phyloP scores from a whole-genome alignment of 2,888 invertebrate species.

The Sphaerophoria taeniata region DNA sequence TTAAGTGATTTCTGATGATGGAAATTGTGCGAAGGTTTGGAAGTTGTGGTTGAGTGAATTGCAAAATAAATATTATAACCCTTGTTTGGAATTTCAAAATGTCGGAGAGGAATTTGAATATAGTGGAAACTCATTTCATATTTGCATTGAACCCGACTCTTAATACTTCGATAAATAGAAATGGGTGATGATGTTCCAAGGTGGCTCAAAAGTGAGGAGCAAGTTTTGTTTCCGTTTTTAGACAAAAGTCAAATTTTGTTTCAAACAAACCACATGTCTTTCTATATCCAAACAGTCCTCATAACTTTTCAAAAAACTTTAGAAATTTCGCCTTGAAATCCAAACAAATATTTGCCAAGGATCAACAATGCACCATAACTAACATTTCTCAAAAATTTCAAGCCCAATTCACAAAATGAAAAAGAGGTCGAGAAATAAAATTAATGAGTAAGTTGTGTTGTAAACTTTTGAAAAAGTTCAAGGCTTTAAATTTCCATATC shows the following conservation, averaged over 20 bases:
- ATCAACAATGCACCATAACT: not conserved
- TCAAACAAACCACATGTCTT: too few relatives aligned
- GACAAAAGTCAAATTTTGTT: too few relatives aligned
- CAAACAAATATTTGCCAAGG: not conserved
- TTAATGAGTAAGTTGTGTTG: conserved; percentile 20
- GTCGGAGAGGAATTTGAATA: too few relatives aligned
- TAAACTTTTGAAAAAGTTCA: conserved; percentile 23
- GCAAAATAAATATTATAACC: not conserved
- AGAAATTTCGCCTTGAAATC: not conserved
- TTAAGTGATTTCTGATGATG: conserved; percentile 11
- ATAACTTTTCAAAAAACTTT: not conserved
- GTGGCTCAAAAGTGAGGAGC: too few relatives aligned
- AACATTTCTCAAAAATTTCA: conserved; percentile 9
- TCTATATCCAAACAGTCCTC: not conserved
- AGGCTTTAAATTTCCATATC: not conserved
- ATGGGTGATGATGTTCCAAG: too few relatives aligned
- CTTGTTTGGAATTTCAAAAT: not conserved
- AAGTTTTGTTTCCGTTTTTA: too few relatives aligned
- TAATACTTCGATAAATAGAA: too few relatives aligned
- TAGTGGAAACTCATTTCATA: too few relatives aligned
- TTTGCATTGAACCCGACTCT: too few relatives aligned
- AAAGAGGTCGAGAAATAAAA: not conserved
- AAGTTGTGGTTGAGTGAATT: not conserved
- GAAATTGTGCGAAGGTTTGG: not conserved
- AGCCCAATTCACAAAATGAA: not conserved